phyloP scores from a whole-genome alignment of 2,113 vertebrate genomes.

The Megaceryle torquata region DNA sequence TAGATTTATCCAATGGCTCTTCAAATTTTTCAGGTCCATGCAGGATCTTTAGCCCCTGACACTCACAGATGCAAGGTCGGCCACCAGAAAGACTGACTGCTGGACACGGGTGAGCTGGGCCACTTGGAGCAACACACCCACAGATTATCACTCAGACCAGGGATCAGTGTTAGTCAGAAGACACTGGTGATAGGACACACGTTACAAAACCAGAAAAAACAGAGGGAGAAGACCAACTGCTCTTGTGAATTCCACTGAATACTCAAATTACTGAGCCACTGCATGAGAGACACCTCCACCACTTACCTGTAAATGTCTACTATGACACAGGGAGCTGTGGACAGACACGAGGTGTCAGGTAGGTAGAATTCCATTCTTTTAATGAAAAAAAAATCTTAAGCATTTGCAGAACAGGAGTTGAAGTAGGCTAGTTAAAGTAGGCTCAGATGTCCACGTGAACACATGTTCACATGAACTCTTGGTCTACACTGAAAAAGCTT shows the following conservation, averaged over 20 bases:
- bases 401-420: background rate
- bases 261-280: background rate
- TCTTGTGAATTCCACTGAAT: background rate
- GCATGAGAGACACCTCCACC: background rate
- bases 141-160: background rate
- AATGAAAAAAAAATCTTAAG: background rate
- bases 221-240: background rate
- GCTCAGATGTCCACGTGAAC: background rate
- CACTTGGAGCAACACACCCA: background rate
- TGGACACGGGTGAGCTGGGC: background rate
- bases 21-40: background rate
- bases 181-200: accelerated
- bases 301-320: background rate
- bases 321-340: background rate
- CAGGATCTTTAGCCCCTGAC: background rate
- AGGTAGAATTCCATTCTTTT: background rate
- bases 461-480: background rate
- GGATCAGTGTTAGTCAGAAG: background rate
- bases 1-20: background rate
- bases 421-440: background rate
- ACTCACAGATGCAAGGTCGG: background rate
- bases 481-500: background rate
- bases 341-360: background rate
- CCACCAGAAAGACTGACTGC: background rate
- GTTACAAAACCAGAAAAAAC: background rate